These are phyloP conservation scores for Dromococcyx pavoninus DNA, from an alignment of 2,797 vertebrate species.

Conservation along the genomic window DNA sequence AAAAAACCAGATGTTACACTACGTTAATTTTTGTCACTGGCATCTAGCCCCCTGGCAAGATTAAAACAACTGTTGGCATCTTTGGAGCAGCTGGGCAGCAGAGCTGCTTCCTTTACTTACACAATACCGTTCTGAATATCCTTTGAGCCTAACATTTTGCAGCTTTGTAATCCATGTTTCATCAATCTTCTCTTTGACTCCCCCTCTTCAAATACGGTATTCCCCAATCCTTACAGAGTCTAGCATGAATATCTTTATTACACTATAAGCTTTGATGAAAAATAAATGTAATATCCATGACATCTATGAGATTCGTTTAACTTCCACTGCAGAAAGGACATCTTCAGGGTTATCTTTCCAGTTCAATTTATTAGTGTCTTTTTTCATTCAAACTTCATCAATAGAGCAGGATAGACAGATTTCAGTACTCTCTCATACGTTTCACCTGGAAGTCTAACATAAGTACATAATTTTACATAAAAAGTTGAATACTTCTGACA, in stretches of 20 bases:
- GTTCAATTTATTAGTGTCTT: not conserved
- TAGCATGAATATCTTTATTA: not conserved
- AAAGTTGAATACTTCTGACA: not conserved
- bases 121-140: not conserved
- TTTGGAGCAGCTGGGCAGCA: conserved; percentile 18
- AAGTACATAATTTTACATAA: conserved; percentile 2
- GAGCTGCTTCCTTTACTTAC: not conserved
- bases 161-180: not conserved
- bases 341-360: not conserved
- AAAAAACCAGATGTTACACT: conserved; percentile 37
- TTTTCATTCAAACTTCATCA: not conserved
- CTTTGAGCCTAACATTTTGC: not conserved
- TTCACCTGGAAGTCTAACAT: not conserved
- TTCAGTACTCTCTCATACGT: not conserved
- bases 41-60: conserved; percentile 23
- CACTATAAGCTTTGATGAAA: not conserved
- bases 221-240: not conserved
- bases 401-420: not conserved
- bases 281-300: not conserved
- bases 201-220: not conserved
- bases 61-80: not conserved
- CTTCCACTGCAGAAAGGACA: not conserved
- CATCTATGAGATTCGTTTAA: not conserved
- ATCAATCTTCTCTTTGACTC: not conserved
- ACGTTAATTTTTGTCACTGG: conserved; percentile 37